These are phyloP conservation scores for Lacanobia oleracea DNA, from an alignment of 2,888 invertebrate genomes.

Conservation along the genomic window DNA sequence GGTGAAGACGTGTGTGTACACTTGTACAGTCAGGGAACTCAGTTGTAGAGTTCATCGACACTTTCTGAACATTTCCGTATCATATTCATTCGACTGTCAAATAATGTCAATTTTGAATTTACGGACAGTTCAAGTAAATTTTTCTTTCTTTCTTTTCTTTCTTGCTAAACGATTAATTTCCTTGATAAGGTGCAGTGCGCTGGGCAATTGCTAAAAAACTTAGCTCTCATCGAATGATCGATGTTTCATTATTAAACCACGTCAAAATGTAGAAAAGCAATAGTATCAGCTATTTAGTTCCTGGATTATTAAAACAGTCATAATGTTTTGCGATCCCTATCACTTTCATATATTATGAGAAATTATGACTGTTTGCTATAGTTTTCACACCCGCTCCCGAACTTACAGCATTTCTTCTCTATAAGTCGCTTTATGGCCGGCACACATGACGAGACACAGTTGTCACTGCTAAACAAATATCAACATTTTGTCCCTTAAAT, in stretches of 20 bases:
- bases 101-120: not conserved
- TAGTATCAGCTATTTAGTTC: not conserved
- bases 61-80: not conserved
- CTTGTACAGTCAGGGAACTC: too few species aligned
- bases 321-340: conserved; percentile 10
- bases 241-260: too few species aligned
- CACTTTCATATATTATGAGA: not conserved
- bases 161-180: not conserved
- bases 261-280: not conserved
- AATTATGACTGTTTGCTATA: conserved; percentile 2
- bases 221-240: not conserved
- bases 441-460: not conserved
- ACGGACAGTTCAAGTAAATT: not conserved
- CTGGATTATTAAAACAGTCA: not conserved
- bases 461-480: conserved; percentile 10
- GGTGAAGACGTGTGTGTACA: conserved; percentile 8
- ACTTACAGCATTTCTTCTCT: conserved; percentile 48
- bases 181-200: not conserved
- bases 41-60: too few species aligned
- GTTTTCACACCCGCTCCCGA: conserved; percentile 8
- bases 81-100: not conserved
- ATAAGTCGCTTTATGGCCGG: conserved; percentile 24
- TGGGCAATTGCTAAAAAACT: not conserved
- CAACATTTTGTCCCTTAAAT: not conserved
- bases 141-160: too few species aligned